Base-by-base conservation (phyloP, 2,888 invertebrate species). In the Proisotoma minuta region DNA sequence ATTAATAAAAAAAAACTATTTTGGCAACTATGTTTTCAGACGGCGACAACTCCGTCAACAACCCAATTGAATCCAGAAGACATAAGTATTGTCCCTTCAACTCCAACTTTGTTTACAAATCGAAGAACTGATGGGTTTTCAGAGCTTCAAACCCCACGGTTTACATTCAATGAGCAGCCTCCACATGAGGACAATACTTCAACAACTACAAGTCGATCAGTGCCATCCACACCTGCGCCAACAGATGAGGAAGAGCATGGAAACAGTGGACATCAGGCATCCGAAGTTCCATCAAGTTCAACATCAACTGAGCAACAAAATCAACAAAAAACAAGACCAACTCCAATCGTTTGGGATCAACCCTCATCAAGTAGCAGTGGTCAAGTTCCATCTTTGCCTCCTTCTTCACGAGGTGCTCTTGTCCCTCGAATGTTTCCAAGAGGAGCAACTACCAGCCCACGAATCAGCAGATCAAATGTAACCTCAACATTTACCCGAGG, bases 211-310 rank as follows among this genome's bases (percentile, higher is more conserved):
- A 20, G 43, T 5, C 43, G 43, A 43, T 18, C 18, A 18, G 43
- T 43, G 4, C 43, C 43, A 43, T 18, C 18, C 20, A 43, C 43
- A 12, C 43, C 43, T 43, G 84, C 82, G 72, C 79, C 81, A 74
- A 84, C 84, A 70, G 73, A 70, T 15, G 77, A 77, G 57, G 85
- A 85, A 69, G 82, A 79, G 49, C 75, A 74, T 8, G 75, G 75
- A 10, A 74, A 67, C 57, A 62, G 57, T 8, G n/a, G n/a, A n/a
- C 50, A 8, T 61, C 15, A 8, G 34, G 15, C 34, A 43, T 5
- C 43, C 22, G 51, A 51, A 27, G 51, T 51, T 24, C 51, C 51
- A n/a, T 26, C 51, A 3, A 27, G 27, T 27, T 51, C 51, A n/a
- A 20, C 63, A 60, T 23, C 62, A 48, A 18, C 70, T 65, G n/a